phyloP scores from a whole-genome alignment of 1,140 invertebrate species.

The Drosophila virilis region DNA sequence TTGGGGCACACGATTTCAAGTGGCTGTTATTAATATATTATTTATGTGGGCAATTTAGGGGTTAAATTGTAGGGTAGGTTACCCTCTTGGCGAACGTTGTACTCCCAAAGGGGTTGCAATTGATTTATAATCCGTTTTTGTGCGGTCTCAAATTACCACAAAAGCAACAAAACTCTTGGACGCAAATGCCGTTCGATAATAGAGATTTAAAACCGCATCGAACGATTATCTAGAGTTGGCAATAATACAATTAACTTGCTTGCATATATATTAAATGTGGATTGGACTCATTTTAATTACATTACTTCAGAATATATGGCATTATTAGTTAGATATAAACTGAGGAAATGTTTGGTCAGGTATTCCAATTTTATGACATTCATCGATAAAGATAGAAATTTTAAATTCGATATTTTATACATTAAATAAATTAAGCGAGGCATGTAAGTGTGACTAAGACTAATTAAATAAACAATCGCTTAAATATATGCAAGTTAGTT shows the following conservation, averaged over 20 bases:
- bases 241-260: not conserved
- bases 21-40: conserved; percentile 46
- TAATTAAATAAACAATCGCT: no score
- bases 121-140: conserved; percentile 49
- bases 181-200: not conserved
- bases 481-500: no score
- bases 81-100: not conserved
- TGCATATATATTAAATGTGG: no score
- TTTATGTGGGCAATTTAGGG: conserved; percentile 45
- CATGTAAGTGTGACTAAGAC: no score
- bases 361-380: no score
- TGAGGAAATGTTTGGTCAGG: no score
- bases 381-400: no score
- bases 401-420: no score
- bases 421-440: no score
- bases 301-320: no score
- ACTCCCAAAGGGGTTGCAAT: conserved; percentile 41
- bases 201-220: conserved; percentile 1
- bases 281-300: no score
- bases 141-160: conserved; percentile 35
- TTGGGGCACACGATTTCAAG: conserved; percentile 35
- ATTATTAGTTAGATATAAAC: no score
- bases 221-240: not conserved
- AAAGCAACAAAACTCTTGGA: conserved; percentile 6
- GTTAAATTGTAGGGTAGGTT: conserved; percentile 51